Conservation (phyloP, 1,140 invertebrate genomes). For the Drosophila varians region DNA sequence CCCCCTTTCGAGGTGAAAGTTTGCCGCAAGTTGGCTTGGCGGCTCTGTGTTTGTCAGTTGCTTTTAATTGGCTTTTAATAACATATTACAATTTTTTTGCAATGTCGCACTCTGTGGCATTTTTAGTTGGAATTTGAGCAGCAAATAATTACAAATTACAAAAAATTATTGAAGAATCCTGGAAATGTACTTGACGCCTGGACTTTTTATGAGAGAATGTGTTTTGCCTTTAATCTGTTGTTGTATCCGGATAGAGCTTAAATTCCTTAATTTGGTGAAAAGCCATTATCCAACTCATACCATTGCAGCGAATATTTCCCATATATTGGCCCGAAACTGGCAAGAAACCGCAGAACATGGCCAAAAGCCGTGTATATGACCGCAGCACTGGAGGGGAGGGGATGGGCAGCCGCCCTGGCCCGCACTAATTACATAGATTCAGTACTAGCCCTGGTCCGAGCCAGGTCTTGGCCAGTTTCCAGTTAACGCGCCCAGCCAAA, state of each 20-base stretch:
- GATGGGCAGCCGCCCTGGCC: not conserved
- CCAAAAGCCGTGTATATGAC: slow-evolving; percentile 6
- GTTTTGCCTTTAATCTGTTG: not conserved
- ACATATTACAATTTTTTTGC: slow-evolving; percentile 46
- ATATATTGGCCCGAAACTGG: slow-evolving; percentile 10
- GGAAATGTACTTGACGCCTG: not conserved
- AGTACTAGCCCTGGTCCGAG: slow-evolving; percentile 14
- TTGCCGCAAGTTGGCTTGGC: slow-evolving; percentile 23
- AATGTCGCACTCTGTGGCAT: slow-evolving; percentile 15
- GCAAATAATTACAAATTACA: slow-evolving; percentile 51
- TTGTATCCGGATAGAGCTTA: slow-evolving; percentile 55
- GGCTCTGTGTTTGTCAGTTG: slow-evolving; percentile 19
- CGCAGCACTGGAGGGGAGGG: slow-evolving; percentile 34
- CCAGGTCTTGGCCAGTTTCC: slow-evolving; percentile 47
- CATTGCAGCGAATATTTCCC: not conserved
- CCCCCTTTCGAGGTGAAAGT: slow-evolving; percentile 58
- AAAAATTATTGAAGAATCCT: not conserved
- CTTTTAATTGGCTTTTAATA: slow-evolving; percentile 68
- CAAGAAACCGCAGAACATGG: slow-evolving; percentile 29
- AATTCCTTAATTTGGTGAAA: slow-evolving; percentile 50
- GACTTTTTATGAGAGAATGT: slow-evolving; percentile 1
- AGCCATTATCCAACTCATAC: slow-evolving; percentile 22
- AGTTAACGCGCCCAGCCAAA: slow-evolving; percentile 31
- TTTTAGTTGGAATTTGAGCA: slow-evolving; percentile 30
- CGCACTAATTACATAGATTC: slow-evolving; percentile 48